Percentiles rank a stretch among this genome's conserved stretches.
These are phyloP conservation scores for Theocolax elegans DNA, from an alignment of 1,140 invertebrate species.

Conservation along the genomic window DNA sequence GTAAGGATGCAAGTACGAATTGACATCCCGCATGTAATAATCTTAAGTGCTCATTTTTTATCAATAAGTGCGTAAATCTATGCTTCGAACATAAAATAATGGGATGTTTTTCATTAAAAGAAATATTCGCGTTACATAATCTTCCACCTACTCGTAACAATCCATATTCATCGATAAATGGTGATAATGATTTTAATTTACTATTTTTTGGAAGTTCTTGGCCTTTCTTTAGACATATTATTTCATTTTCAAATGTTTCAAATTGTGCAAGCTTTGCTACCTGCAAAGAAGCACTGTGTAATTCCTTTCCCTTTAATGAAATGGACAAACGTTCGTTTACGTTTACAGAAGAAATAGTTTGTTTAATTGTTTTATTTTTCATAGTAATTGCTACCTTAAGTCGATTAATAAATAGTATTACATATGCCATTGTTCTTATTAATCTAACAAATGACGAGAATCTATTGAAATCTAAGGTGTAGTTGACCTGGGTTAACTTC, in stretches of 20 bases:
- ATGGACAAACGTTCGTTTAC: too few relatives aligned
- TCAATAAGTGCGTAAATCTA: conserved; percentile 52
- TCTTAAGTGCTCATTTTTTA: conserved; percentile 47
- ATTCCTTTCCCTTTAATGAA: too few relatives aligned
- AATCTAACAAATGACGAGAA: not conserved
- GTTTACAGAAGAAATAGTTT: too few relatives aligned
- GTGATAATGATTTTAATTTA: conserved; percentile 42
- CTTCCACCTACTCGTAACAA: conserved; percentile 60
- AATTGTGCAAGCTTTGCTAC: not conserved
- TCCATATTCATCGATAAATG: conserved; percentile 55
- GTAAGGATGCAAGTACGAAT: conserved; percentile 23
- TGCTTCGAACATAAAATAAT: conserved; percentile 56
- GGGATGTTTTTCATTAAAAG: conserved; percentile 58
- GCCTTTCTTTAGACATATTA: not conserved
- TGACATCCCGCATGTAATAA: conserved; percentile 48
- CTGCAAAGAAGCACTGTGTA: not conserved
- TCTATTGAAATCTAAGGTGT: too few relatives aligned
- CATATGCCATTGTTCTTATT: not conserved
- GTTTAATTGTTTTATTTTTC: too few relatives aligned
- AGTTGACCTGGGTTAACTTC: too few relatives aligned
- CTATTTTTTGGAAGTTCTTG: not conserved
- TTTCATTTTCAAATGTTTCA: conserved; percentile 10
- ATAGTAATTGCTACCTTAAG: not conserved
- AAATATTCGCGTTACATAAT: conserved; percentile 48
- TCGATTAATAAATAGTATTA: not conserved